Evolutionary conservation across 2,113 vertebrate species (phyloP).

Genomic region (mouse (Mus musculus)): DNA sequence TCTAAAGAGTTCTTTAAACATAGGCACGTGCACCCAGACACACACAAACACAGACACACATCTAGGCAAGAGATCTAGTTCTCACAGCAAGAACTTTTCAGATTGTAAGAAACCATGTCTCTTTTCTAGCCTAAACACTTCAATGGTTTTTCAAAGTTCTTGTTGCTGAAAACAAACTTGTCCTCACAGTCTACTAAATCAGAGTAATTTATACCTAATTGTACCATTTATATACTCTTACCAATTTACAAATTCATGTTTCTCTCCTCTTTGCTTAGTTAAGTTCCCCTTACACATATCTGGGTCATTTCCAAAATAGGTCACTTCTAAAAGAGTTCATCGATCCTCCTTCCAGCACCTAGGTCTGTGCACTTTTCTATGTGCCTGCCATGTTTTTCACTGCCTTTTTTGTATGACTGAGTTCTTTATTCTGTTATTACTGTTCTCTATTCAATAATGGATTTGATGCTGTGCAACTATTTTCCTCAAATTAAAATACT

Average conservation of each 20-base stretch:
- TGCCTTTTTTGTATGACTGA: not conserved
- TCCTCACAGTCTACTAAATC: not conserved
- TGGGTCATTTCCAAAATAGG: not conserved
- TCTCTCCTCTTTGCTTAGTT: not conserved
- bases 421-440: too few species aligned
- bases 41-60: rapidly evolving
- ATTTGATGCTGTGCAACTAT: not conserved
- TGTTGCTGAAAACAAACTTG: not conserved
- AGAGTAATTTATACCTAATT: not conserved
- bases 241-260: not conserved
- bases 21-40: rapidly evolving
- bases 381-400: not conserved
- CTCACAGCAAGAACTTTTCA: not conserved
- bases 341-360: rapidly evolving
- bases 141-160: not conserved
- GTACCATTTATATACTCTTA: not conserved
- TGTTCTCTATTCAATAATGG: not conserved
- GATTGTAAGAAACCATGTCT: not conserved
- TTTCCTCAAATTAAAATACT: too few species aligned
- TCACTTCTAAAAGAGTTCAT: not conserved
- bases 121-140: not conserved
- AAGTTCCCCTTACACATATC: not conserved
- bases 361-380: not conserved
- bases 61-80: not conserved
- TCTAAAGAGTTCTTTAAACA: not conserved